Evolutionary conservation across 2,113 vertebrate genomes (phyloP), one percentile per base, ranked within the genome.

Genomic region (Aspidoscelis tigris): DNA sequence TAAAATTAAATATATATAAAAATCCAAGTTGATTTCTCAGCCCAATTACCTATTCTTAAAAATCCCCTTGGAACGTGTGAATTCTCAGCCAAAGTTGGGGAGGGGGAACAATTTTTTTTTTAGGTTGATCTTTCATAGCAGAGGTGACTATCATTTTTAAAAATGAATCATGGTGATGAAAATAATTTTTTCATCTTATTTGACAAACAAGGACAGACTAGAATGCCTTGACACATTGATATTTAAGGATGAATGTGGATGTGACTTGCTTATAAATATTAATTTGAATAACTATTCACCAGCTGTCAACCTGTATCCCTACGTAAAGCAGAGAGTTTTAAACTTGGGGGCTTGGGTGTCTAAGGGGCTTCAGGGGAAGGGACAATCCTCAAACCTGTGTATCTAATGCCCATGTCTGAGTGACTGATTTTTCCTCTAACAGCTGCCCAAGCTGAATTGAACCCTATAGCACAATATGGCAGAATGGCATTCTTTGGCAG

Each of bases 131-230:
- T 72, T 7, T 58, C 24, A 70, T 55, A 39, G 4, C 55, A 55
- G 55, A 21, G 76, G 72, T 76, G 78, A 86, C 85, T 55, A 58
- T 94, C 82, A 83, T 76, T 78, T 85, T 92, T 91, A 93, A 14
- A 55, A 89, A 93, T 65, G 82, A 78, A 66, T 76, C 77, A 87
- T 88, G 5, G 4, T 87, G 53, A 86, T 84, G 82, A 41, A 82
- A 89, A 78, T 86, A 80, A 89, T 89, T 76, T 89, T 33, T 86
- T 72, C 86, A 58, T 47, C 11, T 89, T 89, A 84, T 89, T 79
- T 33, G 78, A 68, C 58, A 69, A 86, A 79, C 55, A 43, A 77
- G 85, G 87, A 84, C 87, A 86, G 66, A 24, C 21, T 4, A 66
- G 7, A 7, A 11, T 24, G n/a, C 12, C 65, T 82, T 81, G 26